These are phyloP conservation scores for Lagorchestes hirsutus DNA, from an alignment of 2,797 vertebrate genomes.

Conservation along the genomic window DNA sequence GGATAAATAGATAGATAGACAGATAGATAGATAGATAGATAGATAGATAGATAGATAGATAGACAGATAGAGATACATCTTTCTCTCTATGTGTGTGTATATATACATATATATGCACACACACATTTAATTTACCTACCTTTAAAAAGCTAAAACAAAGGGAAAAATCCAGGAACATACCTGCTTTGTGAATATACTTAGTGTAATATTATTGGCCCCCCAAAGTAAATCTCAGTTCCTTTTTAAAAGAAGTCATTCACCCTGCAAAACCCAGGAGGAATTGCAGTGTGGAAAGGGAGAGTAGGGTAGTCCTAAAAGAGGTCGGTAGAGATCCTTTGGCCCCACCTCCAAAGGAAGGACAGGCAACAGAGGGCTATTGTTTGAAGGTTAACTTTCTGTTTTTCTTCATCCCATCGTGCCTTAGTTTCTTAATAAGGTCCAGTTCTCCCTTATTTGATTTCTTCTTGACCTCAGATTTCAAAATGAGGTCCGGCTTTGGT, in stretches of 20 bases:
- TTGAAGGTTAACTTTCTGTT: not conserved
- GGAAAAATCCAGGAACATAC: not conserved
- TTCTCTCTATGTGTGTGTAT: too few relatives aligned
- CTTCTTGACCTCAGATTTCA: constrained; percentile 33
- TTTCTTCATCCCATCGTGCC: not conserved
- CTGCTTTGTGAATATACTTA: not conserved
- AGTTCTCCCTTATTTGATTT: not conserved
- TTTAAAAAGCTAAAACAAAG: not conserved
- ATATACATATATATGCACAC: too few relatives aligned
- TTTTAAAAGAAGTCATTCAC: not conserved
- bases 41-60: too few relatives aligned
- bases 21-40: too few relatives aligned
- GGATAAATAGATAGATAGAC: too few relatives aligned
- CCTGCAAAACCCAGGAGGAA: not conserved
- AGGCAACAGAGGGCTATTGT: not conserved
- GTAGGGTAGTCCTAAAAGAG: not conserved
- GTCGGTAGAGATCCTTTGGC: not conserved
- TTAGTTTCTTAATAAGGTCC: not conserved
- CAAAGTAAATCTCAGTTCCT: not conserved
- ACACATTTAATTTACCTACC: not conserved
- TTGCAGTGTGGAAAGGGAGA: not conserved
- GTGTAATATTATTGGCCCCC: not conserved
- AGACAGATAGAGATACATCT: too few relatives aligned
- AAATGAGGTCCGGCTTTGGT: constrained; percentile 11
- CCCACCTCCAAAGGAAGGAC: not conserved